Evolutionary conservation across 1,140 invertebrate species (phyloP).

Genomic region (Muscidifurax raptorellus): DNA sequence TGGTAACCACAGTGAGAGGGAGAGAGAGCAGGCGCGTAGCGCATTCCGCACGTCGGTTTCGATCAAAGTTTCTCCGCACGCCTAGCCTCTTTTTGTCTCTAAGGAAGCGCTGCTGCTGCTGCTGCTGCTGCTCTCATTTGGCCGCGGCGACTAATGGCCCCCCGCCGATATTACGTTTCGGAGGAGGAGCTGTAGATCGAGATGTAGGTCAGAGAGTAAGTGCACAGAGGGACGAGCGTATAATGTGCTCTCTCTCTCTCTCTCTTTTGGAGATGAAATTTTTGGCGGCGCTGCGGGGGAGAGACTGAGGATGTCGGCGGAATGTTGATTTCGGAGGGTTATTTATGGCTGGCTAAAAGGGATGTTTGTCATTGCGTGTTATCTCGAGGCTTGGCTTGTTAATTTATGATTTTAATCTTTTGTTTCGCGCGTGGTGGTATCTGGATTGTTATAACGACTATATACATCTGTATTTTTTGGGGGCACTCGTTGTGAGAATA

Average conservation of each 20-base stretch:
- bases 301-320: not conserved
- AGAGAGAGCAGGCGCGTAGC: no score
- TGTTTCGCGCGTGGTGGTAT: no score
- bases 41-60: constrained; percentile 15
- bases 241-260: not conserved
- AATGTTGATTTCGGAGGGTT: not conserved
- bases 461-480: not conserved
- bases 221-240: not conserved
- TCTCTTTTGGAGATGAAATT: not conserved
- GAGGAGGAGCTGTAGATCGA: not conserved
- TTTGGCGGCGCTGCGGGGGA: not conserved
- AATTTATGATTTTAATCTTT: not conserved
- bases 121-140: not conserved
- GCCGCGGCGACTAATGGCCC: constrained; percentile 8
- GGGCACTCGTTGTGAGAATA: no score
- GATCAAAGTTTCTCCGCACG: constrained; percentile 28
- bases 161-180: constrained; percentile 4
- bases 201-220: constrained; percentile 1
- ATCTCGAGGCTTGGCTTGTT: not conserved
- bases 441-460: no score
- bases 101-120: constrained; percentile 4
- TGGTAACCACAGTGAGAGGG: not conserved
- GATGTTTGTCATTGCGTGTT: not conserved
- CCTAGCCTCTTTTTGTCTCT: constrained; percentile 23
- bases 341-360: not conserved